phyloP scores from a whole-genome alignment of 2,888 invertebrate genomes.

The Drosophila basisetae region DNA sequence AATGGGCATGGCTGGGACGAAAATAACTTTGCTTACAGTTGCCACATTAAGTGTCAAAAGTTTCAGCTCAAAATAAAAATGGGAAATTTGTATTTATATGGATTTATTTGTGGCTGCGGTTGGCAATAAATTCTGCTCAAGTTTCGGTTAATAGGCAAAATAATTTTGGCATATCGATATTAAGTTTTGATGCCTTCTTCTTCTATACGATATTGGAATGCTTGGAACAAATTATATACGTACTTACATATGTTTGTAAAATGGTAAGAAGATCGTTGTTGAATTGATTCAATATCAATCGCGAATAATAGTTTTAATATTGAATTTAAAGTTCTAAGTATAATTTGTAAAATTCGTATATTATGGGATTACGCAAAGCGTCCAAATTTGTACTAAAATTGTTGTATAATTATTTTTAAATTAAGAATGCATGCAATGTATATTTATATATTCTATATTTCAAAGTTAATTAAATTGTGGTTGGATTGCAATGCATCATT shows the following conservation, averaged over 20 bases:
- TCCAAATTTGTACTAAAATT: not conserved
- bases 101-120: constrained; percentile 55
- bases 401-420: not conserved
- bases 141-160: constrained; percentile 60
- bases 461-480: not conserved
- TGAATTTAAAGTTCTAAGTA: not conserved
- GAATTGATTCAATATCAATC: not conserved
- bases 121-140: constrained; percentile 62
- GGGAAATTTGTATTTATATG: constrained; percentile 53
- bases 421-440: not conserved
- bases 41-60: constrained; percentile 51
- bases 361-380: not conserved
- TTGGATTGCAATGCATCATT: not conserved
- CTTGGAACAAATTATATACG: not conserved
- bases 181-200: constrained; percentile 51
- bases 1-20: constrained; percentile 24
- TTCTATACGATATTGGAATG: not conserved
- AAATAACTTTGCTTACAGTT: constrained; percentile 35
- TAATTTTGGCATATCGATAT: constrained; percentile 59
- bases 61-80: constrained; percentile 68
- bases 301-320: not conserved
- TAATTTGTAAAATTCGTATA: not conserved
- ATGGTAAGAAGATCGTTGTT: not conserved
- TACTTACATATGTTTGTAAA: not conserved
- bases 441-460: not conserved